These are phyloP conservation scores for Drosophila hydei DNA, from an alignment of 1,140 invertebrate species.

Conservation along the genomic window DNA sequence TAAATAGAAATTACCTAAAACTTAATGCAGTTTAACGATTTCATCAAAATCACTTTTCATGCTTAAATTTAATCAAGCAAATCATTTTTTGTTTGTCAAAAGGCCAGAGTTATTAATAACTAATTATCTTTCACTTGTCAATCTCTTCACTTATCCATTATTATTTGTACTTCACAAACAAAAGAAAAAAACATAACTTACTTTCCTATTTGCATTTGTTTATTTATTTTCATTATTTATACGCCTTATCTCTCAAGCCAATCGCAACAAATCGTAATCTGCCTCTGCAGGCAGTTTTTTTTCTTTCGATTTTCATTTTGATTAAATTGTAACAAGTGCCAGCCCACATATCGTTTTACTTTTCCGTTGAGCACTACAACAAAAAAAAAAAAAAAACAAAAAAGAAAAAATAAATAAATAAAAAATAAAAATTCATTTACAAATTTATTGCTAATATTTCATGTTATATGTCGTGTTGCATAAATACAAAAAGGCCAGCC, in stretches of 20 bases:
- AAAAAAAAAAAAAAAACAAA: constrained; percentile 26
- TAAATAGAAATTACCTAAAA: too few relatives aligned
- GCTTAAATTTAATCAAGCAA: not conserved
- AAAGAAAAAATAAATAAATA: constrained; percentile 15
- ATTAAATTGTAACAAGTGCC: constrained; percentile 82
- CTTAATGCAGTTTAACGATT: too few relatives aligned
- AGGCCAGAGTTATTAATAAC: constrained; percentile 1
- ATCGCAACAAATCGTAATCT: constrained; percentile 48
- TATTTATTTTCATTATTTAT: constrained; percentile 5
- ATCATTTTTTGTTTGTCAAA: constrained; percentile 2
- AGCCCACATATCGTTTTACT: constrained; percentile 70
- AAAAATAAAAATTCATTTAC: constrained; percentile 50
- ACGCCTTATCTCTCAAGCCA: constrained; percentile 24
- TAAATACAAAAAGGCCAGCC: constrained; percentile 75
- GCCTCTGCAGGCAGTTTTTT: constrained; percentile 23
- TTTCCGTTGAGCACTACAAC: constrained; percentile 38
- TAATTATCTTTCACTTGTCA: constrained; percentile 41
- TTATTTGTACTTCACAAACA: not conserved
- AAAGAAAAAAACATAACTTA: not conserved
- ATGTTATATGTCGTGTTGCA: constrained; percentile 80
- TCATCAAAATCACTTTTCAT: not conserved
- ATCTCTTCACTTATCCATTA: constrained; percentile 12
- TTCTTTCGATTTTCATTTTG: constrained; percentile 52
- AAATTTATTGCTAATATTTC: constrained; percentile 82
- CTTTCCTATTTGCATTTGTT: not conserved